A percentile compares a stretch with the other conserved stretches of the same genome.
phyloP scores from a whole-genome alignment of 1,140 invertebrate species.

The Trissolcus basalis region DNA sequence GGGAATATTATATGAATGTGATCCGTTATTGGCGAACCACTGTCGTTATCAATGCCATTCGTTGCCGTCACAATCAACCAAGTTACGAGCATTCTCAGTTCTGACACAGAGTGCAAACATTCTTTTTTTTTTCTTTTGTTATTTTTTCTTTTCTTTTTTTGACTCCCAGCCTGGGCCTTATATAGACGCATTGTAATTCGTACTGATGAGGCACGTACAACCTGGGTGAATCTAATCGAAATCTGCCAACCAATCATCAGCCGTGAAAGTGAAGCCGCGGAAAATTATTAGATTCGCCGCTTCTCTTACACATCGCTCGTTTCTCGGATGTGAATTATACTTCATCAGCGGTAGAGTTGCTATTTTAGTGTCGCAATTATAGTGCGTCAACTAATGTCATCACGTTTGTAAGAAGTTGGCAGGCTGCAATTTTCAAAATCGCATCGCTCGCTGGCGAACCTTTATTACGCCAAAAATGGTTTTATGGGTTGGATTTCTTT shows the following conservation, averaged over 20 bases:
- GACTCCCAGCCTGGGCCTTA: too few species aligned
- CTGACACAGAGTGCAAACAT: too few species aligned
- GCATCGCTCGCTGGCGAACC: neutral
- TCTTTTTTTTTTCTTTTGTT: too few species aligned
- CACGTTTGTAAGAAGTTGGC: conserved; percentile 33
- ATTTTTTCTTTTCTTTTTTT: too few species aligned
- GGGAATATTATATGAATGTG: conserved; percentile 14
- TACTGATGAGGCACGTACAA: conserved; percentile 50
- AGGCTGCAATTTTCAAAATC: conserved; percentile 14
- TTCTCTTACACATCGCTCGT: conserved; percentile 42
- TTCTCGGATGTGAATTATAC: conserved; percentile 35
- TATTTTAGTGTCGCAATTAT: conserved; percentile 31
- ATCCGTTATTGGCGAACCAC: conserved; percentile 42
- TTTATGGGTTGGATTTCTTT: neutral
- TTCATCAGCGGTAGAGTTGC: conserved; percentile 25
- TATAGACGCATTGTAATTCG: conserved; percentile 19
- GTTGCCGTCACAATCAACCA: conserved; percentile 42
- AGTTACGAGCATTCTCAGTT: conserved; percentile 18
- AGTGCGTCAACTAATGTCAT: conserved; percentile 49
- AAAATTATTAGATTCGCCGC: conserved; percentile 62
- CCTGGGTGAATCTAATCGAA: conserved; percentile 65
- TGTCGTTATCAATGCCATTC: conserved; percentile 45
- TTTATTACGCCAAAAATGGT: conserved; percentile 14
- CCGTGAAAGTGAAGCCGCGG: conserved; percentile 68
- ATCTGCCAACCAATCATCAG: conserved; percentile 67